Base-by-base conservation (phyloP, 2,113 vertebrate genomes). In the Platycercus adscitus region DNA sequence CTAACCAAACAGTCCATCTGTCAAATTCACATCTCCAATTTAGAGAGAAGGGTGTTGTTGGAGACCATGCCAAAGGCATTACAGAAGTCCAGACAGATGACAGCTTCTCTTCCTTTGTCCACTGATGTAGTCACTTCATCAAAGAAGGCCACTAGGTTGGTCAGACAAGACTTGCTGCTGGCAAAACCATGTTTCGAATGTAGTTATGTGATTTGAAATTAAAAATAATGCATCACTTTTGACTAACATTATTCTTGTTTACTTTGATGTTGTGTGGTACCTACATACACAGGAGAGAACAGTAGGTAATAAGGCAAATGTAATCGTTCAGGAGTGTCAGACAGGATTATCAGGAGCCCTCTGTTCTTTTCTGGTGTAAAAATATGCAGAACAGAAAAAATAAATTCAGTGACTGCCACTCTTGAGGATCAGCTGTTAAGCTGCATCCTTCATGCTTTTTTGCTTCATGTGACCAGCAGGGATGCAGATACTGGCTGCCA, bases 331-430 rank as follows among this genome's bases (percentile, higher is more conserved):
- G 81, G 31, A 96, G 91, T 61, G 44, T 91, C 84, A 89, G 15
- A 44, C n/a, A 44, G 73, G 77, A 92, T 92, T 95, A 82, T 28
- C 12, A 58, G 70, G 65, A 95, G 49, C 56, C 31, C 53, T 94
- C 44, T 85, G 71, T 61, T 95, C 84, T 81, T 69, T 76, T 81
- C 63, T 85, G 10, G 24, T 91, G 31, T 80, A 72, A 95, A 97
- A 95, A 89, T 61, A 89, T 29, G 70, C 73, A 71, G 70, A 95
- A 88, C 31, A 52, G 50, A 91, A 81, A 35, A 79, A 96, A 95
- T 81, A 60, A 87, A 63, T 92, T 92, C 81, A 82, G 4, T 85
- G n/a, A 79, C 6, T 89, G 65, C 71, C 44, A 72, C 29, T 81
- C 47, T 47, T 0, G 2, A 66, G 56, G 70, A 89, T 91, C 91